Percentiles rank a stretch among this genome's conserved stretches.
Conservation (phyloP, 2,797 vertebrate genomes). For the Argya squamiceps region DNA sequence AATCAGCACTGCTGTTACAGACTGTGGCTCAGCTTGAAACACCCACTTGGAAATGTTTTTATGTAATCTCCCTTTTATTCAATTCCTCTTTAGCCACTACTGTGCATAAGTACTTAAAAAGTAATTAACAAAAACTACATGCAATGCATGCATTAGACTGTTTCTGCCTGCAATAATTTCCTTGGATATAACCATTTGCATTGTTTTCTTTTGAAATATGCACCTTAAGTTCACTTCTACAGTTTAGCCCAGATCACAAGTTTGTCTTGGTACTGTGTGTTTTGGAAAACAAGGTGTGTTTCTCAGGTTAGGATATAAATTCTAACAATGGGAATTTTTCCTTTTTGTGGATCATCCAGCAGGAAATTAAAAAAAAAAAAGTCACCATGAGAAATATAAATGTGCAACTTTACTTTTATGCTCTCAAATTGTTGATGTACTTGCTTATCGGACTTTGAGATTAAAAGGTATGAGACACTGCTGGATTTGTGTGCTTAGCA, state of each 20-base stretch:
- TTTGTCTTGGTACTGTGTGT: not conserved
- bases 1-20: not conserved
- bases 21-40: not conserved
- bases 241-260: not conserved
- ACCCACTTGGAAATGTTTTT: constrained; percentile 2
- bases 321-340: not conserved
- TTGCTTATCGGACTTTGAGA: not conserved
- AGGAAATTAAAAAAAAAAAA: not conserved
- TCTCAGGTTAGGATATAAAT: not conserved
- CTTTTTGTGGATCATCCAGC: not conserved
- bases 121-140: constrained; percentile 31
- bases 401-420: not conserved
- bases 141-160: not conserved
- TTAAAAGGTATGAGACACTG: not conserved
- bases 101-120: constrained; percentile 53
- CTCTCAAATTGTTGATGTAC: not conserved
- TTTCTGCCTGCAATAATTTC: not conserved
- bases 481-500: not conserved
- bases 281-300: not conserved
- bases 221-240: not conserved
- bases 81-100: constrained; percentile 29
- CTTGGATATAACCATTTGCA: not conserved
- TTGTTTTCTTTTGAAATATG: not conserved
- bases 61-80: not conserved
- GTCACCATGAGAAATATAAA: not conserved